Evolutionary conservation across 2,797 vertebrate genomes (phyloP).

Genomic region (Gila robusta): DNA sequence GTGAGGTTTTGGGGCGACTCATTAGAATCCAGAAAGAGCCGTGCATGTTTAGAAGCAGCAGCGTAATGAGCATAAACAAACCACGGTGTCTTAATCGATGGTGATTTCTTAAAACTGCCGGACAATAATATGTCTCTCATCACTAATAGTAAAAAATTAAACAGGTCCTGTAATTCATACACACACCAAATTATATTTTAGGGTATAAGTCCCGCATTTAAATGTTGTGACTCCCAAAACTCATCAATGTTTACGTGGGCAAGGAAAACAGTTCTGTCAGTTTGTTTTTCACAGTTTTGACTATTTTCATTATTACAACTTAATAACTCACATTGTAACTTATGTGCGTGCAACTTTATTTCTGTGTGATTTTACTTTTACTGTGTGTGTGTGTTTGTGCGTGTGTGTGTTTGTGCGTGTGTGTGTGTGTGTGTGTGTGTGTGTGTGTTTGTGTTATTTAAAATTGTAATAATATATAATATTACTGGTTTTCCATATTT

Average conservation of each 20-base stretch:
- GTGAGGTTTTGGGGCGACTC: not conserved
- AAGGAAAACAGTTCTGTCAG: not conserved
- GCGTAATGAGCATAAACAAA: slow-evolving; percentile 27
- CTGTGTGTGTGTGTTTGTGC: no score
- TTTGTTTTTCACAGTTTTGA: not conserved
- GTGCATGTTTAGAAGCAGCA: not conserved
- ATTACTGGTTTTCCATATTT: no score
- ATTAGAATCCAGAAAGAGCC: slow-evolving; percentile 15
- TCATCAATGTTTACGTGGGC: not conserved
- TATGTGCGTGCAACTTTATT: not conserved
- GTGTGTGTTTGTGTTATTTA: not conserved
- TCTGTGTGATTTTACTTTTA: no score
- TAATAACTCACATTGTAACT: not conserved
- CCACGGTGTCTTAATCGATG: not conserved
- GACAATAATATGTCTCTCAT: not conserved
- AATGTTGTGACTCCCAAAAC: not conserved
- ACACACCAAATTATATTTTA: not conserved
- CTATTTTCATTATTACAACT: not conserved
- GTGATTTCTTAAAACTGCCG: not conserved
- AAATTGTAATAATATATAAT: no score
- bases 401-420: no score
- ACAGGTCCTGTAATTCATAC: not conserved
- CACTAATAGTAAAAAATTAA: not conserved
- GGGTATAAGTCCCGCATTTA: not conserved
- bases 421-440: no score